Evolutionary conservation across 2,113 vertebrate genomes (phyloP), one percentile per base, ranked within the genome.

Genomic region (Bos javanicus): DNA sequence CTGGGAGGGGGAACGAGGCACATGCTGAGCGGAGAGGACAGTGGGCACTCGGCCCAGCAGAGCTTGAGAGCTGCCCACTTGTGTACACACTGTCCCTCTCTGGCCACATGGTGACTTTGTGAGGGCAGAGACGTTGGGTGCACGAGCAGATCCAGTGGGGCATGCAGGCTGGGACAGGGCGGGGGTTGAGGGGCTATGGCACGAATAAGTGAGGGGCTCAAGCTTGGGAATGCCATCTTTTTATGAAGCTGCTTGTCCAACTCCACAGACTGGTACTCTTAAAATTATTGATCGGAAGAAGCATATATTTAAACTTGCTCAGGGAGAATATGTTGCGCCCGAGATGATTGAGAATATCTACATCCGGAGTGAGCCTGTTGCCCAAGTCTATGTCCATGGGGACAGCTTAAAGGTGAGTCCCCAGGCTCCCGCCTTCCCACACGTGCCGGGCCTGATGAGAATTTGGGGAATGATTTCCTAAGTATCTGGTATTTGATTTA

Each of bases 311-410:
- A 99, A 99, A 98, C 98, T 99, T 97, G 99, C 99, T 91, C 99
- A 99, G 98, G 99, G 99, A 92, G 99, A 99, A 96, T 99, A 99
- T 57, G 99, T 99, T 80, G 99, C 99, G 1, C 99, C 99, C 0
- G 99, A 99, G 99, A 99, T 99, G 99, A 99, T 99, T 8, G 99
- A 99, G 98, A 99, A 99, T 96, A 99, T 99, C 98, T 99, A 99
- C 83, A 99, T 99, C 93, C 99, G 99, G 92, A 99, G 99, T 39
- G 99, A 99, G 87, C 99, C 99, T 11, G 99, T 99, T 89, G 98
- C 99, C 3, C 99, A 99, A 98, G 98, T 99, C 90, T 99, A 99
- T 0, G 99, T 99, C 82, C 99, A 99, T 1, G 99, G 99, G 90
- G 99, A 99, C 98, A 99, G 99, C 96, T 99, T 99, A 96, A 99